A percentile compares a stretch with the other conserved stretches of the same genome.
Conservation (phyloP, 2,113 vertebrate genomes). For the Oriolus oriolus region DNA sequence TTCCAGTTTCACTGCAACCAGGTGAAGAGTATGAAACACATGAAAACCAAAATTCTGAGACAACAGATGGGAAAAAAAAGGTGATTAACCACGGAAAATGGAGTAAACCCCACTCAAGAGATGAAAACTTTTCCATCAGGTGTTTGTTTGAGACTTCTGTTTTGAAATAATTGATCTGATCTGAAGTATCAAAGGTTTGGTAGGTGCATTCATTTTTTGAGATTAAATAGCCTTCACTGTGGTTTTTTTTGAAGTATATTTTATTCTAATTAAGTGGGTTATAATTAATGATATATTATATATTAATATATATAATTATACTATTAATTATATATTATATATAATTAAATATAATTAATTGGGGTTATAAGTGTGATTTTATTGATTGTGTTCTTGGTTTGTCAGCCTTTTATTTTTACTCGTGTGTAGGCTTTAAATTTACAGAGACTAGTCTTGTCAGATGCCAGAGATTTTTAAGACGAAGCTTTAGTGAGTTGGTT, state of each 20-base stretch:
- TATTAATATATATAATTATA: too few species aligned
- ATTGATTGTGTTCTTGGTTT: background rate
- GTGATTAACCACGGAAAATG: background rate
- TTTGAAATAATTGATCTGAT: background rate
- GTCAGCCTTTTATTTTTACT: background rate
- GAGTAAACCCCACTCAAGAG: background rate
- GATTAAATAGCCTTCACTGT: background rate
- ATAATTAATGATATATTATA: too few species aligned
- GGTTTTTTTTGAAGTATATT: background rate
- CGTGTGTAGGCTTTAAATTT: background rate
- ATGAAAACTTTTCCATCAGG: background rate
- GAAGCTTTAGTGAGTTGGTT: background rate
- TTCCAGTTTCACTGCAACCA: background rate
- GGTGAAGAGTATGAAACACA: background rate
- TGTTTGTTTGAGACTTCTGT: background rate
- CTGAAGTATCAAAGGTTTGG: background rate
- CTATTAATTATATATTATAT: too few species aligned
- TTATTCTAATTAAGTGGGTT: background rate
- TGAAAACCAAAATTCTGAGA: constrained; percentile 16
- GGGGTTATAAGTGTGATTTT: background rate
- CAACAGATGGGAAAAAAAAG: background rate
- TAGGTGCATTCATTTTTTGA: background rate
- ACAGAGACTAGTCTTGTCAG: background rate
- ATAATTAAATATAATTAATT: too few species aligned
- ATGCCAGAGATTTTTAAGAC: background rate